Conservation (phyloP, 2,797 vertebrate species). For the Argentina silus region DNA sequence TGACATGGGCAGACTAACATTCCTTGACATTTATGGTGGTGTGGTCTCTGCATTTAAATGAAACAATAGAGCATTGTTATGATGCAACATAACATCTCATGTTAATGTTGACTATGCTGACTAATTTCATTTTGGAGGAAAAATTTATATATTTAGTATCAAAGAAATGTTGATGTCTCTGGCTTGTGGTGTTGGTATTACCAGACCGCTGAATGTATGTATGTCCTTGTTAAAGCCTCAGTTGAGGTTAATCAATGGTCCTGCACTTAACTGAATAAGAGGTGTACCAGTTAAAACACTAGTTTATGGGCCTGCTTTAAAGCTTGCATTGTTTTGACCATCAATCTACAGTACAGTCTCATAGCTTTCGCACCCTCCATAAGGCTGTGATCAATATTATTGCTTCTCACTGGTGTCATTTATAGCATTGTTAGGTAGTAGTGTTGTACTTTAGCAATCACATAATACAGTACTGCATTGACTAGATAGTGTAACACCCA, state of each 20-base stretch:
- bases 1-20: constrained; percentile 1
- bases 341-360: not conserved
- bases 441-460: not conserved
- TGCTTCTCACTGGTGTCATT: constrained; percentile 14
- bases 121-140: not conserved
- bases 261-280: constrained; percentile 19
- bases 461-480: not conserved
- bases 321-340: not conserved
- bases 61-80: not conserved
- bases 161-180: not conserved
- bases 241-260: constrained; percentile 26
- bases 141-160: not conserved
- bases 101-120: constrained; percentile 11
- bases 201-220: constrained; percentile 11
- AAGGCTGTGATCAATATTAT: not conserved
- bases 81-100: not conserved
- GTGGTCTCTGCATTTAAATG: constrained; percentile 19
- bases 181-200: not conserved
- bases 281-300: constrained; percentile 27
- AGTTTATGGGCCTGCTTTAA: constrained; percentile 18
- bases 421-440: constrained; percentile 7
- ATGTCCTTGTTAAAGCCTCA: constrained; percentile 14
- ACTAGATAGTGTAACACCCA: not conserved
- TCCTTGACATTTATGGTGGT: constrained; percentile 8
- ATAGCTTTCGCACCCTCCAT: not conserved